Conservation (phyloP, 2,113 vertebrate species). For the Daboia siamensis region DNA sequence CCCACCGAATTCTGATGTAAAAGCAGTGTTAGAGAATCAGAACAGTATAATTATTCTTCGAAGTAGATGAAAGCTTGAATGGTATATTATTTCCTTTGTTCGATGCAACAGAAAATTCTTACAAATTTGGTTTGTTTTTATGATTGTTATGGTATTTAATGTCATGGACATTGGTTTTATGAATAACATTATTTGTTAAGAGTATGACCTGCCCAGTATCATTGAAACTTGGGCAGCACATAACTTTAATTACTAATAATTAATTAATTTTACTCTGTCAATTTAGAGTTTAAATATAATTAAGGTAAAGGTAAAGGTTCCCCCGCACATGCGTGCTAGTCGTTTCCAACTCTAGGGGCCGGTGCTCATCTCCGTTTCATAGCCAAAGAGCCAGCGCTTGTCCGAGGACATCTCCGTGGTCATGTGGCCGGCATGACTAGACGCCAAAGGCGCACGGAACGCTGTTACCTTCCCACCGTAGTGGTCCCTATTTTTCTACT, state of each 20-base stretch:
- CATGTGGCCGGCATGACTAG: too few species aligned
- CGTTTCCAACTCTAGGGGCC: too few species aligned
- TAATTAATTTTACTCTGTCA: neutral
- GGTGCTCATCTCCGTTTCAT: too few species aligned
- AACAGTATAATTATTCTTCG: neutral
- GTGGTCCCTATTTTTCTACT: too few species aligned
- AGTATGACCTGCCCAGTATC: neutral
- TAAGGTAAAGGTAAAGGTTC: too few species aligned
- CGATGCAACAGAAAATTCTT: neutral
- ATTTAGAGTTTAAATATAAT: neutral
- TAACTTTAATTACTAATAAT: neutral
- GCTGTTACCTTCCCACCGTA: too few species aligned
- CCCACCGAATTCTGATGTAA: neutral
- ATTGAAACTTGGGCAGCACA: neutral
- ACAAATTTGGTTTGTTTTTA: neutral
- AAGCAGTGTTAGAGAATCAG: neutral
- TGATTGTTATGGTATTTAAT: neutral
- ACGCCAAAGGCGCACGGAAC: too few species aligned
- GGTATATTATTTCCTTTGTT: neutral
- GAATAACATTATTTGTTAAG: neutral
- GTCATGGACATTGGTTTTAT: neutral
- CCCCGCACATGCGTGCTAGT: too few species aligned
- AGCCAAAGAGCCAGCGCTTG: too few species aligned
- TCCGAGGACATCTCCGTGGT: too few species aligned
- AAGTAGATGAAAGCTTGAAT: conserved; percentile 1